Percentiles rank a stretch among this genome's conserved stretches.
Conservation (phyloP, 2,797 vertebrate genomes). For the Eupleurogrammus muticus region DNA sequence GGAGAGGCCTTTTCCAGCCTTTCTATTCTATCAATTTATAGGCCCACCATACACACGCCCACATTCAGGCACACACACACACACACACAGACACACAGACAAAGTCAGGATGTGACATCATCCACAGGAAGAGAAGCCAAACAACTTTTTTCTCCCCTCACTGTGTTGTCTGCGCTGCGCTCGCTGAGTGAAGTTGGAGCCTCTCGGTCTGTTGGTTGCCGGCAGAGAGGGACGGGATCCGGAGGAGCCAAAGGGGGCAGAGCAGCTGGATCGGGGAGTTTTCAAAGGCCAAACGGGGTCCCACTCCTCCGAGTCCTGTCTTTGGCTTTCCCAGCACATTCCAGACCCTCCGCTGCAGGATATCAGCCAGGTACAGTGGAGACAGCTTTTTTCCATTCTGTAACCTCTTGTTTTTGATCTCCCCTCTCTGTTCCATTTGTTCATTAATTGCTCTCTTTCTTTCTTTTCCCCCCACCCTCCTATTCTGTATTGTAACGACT, state of each 20-base stretch:
- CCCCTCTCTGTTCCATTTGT: conserved; percentile 11
- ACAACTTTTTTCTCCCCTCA: conserved; percentile 74
- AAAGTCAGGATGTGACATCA: conserved; percentile 97
- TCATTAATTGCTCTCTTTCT: conserved; percentile 3
- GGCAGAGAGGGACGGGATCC: conserved; percentile 47
- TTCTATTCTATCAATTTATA: conserved; percentile 72
- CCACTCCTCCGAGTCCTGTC: conserved; percentile 57
- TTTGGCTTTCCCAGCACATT: conserved; percentile 73
- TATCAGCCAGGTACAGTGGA: conserved; percentile 78
- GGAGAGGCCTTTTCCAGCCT: conserved; percentile 64
- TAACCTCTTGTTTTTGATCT: conserved; percentile 23
- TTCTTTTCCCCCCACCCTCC: conserved; percentile 1
- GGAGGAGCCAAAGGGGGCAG: conserved; percentile 54
- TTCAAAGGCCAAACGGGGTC: conserved; percentile 48
- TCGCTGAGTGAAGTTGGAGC: conserved; percentile 61
- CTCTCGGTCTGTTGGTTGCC: conserved; percentile 55
- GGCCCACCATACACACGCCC: conserved; percentile 70
- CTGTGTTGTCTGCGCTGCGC: conserved; percentile 57
- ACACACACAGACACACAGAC: conserved; percentile 61
- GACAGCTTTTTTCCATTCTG: conserved; percentile 47
- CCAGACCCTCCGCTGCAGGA: conserved; percentile 66
- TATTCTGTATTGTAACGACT: conserved; percentile 24
- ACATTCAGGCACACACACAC: conserved; percentile 49
- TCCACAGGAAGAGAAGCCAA: conserved; percentile 83
- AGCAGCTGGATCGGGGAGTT: conserved; percentile 61